Evolutionary conservation across 1,140 invertebrate species (phyloP).

Genomic region (Plodia interpunctella): DNA sequence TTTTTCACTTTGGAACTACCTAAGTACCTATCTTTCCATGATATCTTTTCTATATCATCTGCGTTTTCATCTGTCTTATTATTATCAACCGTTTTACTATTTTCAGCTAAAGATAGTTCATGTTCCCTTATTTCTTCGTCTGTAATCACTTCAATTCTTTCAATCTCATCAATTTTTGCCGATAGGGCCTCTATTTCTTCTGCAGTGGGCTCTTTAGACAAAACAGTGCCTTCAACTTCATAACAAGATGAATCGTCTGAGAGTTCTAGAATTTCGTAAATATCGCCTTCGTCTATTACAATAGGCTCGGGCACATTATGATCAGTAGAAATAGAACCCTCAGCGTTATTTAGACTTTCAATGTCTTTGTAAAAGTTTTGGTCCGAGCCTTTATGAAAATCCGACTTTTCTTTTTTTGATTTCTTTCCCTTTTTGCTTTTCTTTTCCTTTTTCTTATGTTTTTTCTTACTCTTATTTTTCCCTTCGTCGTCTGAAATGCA

Average conservation of each 20-base stretch:
- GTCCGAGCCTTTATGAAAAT: conserved; percentile 56
- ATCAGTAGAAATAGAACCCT: conserved; percentile 10
- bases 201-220: conserved; percentile 67
- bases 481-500: conserved; percentile 53
- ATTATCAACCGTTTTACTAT: conserved; percentile 20
- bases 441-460: conserved; percentile 49
- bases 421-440: conserved; percentile 51
- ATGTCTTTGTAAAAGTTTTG: conserved; percentile 44
- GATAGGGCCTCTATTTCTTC: conserved; percentile 65
- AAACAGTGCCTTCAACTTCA: conserved; percentile 54
- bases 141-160: conserved; percentile 40
- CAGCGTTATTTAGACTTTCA: conserved; percentile 4
- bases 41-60: conserved; percentile 53
- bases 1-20: conserved; percentile 77
- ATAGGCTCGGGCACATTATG: conserved; percentile 17
- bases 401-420: conserved; percentile 38
- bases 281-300: conserved; percentile 30
- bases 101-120: conserved; percentile 20
- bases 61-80: conserved; percentile 23
- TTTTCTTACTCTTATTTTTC: conserved; percentile 31
- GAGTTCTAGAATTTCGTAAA: conserved; percentile 60
- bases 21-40: conserved; percentile 71
- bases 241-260: conserved; percentile 69
- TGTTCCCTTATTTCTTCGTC: conserved; percentile 37
- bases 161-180: conserved; percentile 69